Evolutionary conservation across 1,140 invertebrate species (phyloP).

Genomic region (Leptestheria dahalacensis): DNA sequence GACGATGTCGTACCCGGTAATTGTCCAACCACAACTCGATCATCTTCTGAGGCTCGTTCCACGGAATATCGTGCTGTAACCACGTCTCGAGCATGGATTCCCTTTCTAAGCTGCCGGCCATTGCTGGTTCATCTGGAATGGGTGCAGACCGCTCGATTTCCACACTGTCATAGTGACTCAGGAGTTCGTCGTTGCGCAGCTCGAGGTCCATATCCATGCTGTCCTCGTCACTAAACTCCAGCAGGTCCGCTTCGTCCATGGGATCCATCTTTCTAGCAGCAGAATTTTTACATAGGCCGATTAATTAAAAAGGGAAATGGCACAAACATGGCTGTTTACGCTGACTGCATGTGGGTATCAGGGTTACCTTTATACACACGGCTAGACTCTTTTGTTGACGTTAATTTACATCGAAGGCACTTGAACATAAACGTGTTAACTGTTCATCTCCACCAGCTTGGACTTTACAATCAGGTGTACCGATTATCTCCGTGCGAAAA

Average conservation of each 20-base stretch:
- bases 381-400: too few species aligned
- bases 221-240: slow-evolving; percentile 3
- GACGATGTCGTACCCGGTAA: neutral
- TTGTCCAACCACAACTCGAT: slow-evolving; percentile 4
- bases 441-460: too few species aligned
- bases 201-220: slow-evolving; percentile 7
- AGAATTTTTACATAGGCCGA: neutral
- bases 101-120: neutral
- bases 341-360: neutral
- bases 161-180: neutral
- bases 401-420: too few species aligned
- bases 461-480: too few species aligned
- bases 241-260: neutral
- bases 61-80: neutral
- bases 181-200: slow-evolving; percentile 3
- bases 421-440: too few species aligned
- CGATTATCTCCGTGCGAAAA: too few species aligned
- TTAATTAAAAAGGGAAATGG: neutral
- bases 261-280: neutral
- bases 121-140: neutral
- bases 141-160: slow-evolving; percentile 4
- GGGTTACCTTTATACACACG: neutral
- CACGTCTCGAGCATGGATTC: neutral
- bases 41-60: slow-evolving; percentile 2
- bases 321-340: neutral